Percentiles rank a stretch among this genome's conserved stretches.
phyloP scores from a whole-genome alignment of 2,888 invertebrate genomes.

The Resseliella maxima region DNA sequence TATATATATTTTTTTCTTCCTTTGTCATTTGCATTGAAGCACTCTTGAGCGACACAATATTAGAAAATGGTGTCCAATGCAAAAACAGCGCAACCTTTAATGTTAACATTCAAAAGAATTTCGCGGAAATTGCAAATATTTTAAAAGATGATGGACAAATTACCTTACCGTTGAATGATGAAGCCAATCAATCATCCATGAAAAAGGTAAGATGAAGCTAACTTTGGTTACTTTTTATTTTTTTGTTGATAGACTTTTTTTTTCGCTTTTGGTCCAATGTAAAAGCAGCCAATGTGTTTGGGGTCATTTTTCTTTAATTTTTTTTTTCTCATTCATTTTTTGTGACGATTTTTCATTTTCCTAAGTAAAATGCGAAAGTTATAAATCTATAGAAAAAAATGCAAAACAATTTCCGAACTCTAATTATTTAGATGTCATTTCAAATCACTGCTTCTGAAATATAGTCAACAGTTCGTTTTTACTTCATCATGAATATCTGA shows the following conservation, averaged over 20 bases:
- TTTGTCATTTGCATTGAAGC: too few species aligned
- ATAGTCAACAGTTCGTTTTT: not conserved
- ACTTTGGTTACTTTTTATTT: not conserved
- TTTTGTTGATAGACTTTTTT: too few species aligned
- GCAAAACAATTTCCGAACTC: not conserved
- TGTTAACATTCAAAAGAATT: not conserved
- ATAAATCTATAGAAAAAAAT: not conserved
- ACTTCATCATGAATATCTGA: too few species aligned
- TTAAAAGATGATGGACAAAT: constrained; percentile 46
- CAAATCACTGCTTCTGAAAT: not conserved
- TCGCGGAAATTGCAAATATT: not conserved
- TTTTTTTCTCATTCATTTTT: too few species aligned
- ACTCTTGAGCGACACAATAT: not conserved
- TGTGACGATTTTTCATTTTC: too few species aligned
- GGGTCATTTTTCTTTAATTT: too few species aligned
- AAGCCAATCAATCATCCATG: constrained; percentile 44
- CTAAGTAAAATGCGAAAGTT: too few species aligned
- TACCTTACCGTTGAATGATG: constrained; percentile 28
- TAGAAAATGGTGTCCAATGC: not conserved
- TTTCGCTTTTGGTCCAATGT: too few species aligned
- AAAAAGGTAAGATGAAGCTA: not conserved
- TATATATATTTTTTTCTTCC: not conserved
- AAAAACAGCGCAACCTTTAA: not conserved
- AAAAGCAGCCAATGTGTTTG: too few species aligned
- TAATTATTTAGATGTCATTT: not conserved